Percentiles rank a stretch among this genome's conserved stretches.
phyloP scores from a whole-genome alignment of 2,888 invertebrate genomes.

The Dolichomitus sp. region DNA sequence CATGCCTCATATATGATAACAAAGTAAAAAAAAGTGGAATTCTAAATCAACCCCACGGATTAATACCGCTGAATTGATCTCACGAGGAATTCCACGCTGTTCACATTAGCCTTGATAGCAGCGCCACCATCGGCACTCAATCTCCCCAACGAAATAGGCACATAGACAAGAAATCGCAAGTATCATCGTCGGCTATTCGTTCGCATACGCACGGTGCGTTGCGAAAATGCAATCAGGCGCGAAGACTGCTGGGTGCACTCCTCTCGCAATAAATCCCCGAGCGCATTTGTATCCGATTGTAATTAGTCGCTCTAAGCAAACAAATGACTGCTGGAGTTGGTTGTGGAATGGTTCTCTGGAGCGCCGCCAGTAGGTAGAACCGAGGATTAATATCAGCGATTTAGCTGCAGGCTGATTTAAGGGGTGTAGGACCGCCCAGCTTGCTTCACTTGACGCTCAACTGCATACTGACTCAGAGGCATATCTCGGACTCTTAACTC shows the following conservation, averaged over 20 bases:
- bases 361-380: slow-evolving; percentile 66
- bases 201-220: neutral
- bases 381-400: slow-evolving; percentile 78
- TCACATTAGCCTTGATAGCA: neutral
- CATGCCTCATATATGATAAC: neutral
- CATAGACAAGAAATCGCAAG: neutral
- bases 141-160: neutral
- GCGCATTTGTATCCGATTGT: slow-evolving; percentile 85
- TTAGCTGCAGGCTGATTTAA: slow-evolving; percentile 85
- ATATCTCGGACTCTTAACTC: slow-evolving; percentile 28
- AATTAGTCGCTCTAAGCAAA: slow-evolving; percentile 86
- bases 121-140: neutral
- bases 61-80: neutral
- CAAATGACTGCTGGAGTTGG: slow-evolving; percentile 78
- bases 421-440: slow-evolving; percentile 85
- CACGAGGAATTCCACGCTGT: neutral
- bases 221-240: slow-evolving; percentile 62
- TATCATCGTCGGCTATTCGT: neutral
- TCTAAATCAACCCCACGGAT: neutral
- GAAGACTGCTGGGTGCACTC: slow-evolving; percentile 37
- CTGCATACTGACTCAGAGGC: slow-evolving; percentile 18
- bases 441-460: slow-evolving; percentile 68
- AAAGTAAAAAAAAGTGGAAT: neutral
- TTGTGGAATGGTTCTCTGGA: slow-evolving; percentile 50
- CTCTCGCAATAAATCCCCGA: slow-evolving; percentile 62